These are phyloP conservation scores for Marisa cornuarietis DNA, from an alignment of 1,140 invertebrate species.

Conservation along the genomic window DNA sequence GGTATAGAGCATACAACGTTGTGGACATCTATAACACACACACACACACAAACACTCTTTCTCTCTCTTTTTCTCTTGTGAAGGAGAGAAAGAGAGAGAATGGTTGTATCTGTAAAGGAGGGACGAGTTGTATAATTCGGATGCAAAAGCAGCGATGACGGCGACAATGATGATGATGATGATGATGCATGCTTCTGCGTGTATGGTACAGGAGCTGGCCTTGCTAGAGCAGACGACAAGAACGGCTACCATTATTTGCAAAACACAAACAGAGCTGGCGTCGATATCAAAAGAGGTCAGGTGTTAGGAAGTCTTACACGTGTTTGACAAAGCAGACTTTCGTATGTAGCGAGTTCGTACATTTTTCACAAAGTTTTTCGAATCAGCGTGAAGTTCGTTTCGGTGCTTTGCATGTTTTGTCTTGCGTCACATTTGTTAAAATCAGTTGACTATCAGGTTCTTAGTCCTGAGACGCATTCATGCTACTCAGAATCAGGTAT, in stretches of 20 bases:
- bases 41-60: too few relatives aligned
- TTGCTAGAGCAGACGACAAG: slow-evolving; percentile 42
- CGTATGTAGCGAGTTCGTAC: background rate
- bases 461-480: too few relatives aligned
- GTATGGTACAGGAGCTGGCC: slow-evolving; percentile 45
- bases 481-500: background rate
- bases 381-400: too few relatives aligned
- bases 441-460: too few relatives aligned
- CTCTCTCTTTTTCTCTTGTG: too few relatives aligned
- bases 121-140: background rate
- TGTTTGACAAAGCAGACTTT: background rate
- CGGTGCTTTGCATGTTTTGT: too few relatives aligned
- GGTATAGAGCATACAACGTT: background rate
- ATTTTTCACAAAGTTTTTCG: too few relatives aligned
- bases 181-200: background rate
- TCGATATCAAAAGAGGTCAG: slow-evolving; percentile 51
- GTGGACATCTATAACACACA: too few relatives aligned
- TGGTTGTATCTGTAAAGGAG: background rate
- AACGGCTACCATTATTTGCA: slow-evolving; percentile 54
- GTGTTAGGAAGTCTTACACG: background rate
- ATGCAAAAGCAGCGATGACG: too few relatives aligned
- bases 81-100: slow-evolving; percentile 9
- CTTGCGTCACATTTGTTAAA: too few relatives aligned
- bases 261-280: slow-evolving; percentile 49
- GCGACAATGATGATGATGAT: too few relatives aligned